phyloP scores from a whole-genome alignment of 2,797 vertebrate species.

The Danio albolineatus region DNA sequence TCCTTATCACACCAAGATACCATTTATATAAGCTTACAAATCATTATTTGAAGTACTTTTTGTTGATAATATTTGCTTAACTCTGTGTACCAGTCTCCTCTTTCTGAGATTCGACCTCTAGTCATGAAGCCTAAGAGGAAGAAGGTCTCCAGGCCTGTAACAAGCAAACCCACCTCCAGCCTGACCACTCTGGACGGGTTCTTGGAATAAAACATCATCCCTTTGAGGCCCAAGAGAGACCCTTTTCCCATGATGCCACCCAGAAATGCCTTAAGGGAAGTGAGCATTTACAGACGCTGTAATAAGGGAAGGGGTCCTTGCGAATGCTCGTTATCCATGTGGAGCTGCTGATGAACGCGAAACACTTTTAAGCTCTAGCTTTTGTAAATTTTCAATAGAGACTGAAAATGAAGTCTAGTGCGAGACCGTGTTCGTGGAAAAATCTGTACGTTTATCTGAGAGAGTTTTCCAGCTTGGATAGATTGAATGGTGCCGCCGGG shows the following conservation, averaged over 20 bases:
- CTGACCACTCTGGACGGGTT: slow-evolving; percentile 85
- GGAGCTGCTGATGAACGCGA: not conserved
- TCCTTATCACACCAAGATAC: slow-evolving; percentile 70
- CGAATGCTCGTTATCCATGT: not conserved
- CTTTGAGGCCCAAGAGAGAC: not conserved
- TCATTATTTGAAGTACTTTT: not conserved
- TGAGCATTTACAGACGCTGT: slow-evolving; percentile 5
- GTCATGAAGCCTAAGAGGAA: slow-evolving; percentile 83
- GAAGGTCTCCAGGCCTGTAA: slow-evolving; percentile 76
- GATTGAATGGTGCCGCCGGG: not conserved
- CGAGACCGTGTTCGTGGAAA: not conserved
- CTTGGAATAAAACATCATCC: slow-evolving; percentile 74
- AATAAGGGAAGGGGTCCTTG: not conserved
- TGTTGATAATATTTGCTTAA: slow-evolving; percentile 60
- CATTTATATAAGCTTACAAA: not conserved
- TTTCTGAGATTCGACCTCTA: slow-evolving; percentile 83
- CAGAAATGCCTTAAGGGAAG: not conserved
- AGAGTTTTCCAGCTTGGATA: slow-evolving; percentile 1
- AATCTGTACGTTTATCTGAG: not conserved
- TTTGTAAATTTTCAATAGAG: not conserved
- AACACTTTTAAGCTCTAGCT: not conserved
- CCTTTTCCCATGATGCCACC: not conserved
- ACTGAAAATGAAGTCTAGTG: not conserved
- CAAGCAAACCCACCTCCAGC: slow-evolving; percentile 63
- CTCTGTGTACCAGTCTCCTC: slow-evolving; percentile 80